Evolutionary conservation across 2,797 vertebrate genomes (phyloP).

Genomic region (Pseudochirops corinnae): DNA sequence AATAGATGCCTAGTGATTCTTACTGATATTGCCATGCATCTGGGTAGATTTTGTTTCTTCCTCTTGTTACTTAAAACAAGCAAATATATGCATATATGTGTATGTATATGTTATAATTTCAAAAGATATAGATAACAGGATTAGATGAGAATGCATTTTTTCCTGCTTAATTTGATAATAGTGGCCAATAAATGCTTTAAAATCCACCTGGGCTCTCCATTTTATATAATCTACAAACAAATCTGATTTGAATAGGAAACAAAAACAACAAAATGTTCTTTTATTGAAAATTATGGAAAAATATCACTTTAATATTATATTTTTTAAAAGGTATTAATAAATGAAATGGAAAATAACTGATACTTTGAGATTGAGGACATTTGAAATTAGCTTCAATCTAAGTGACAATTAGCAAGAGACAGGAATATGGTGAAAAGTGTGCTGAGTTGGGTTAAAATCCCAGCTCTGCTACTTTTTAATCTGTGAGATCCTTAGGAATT

Average conservation of each 20-base stretch:
- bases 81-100: background rate
- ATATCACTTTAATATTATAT: background rate
- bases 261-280: slow-evolving; percentile 47
- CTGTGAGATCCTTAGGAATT: background rate
- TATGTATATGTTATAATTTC: background rate
- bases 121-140: background rate
- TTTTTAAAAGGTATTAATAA: slow-evolving; percentile 53
- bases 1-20: slow-evolving; percentile 63
- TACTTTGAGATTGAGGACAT: background rate
- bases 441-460: background rate
- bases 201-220: background rate
- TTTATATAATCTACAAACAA: background rate
- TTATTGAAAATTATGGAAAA: slow-evolving; percentile 34
- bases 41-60: slow-evolving; percentile 37
- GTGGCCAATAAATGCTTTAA: background rate
- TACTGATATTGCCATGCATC: slow-evolving; percentile 58
- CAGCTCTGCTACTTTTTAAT: background rate
- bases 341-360: slow-evolving; percentile 45
- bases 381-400: background rate
- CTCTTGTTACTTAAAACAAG: slow-evolving; percentile 44
- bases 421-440: background rate
- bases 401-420: background rate
- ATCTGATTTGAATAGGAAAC: background rate
- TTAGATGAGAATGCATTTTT: background rate
- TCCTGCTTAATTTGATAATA: background rate